phyloP scores from a whole-genome alignment of 23 tunicate genomes.

The Halocynthia roretzi region DNA sequence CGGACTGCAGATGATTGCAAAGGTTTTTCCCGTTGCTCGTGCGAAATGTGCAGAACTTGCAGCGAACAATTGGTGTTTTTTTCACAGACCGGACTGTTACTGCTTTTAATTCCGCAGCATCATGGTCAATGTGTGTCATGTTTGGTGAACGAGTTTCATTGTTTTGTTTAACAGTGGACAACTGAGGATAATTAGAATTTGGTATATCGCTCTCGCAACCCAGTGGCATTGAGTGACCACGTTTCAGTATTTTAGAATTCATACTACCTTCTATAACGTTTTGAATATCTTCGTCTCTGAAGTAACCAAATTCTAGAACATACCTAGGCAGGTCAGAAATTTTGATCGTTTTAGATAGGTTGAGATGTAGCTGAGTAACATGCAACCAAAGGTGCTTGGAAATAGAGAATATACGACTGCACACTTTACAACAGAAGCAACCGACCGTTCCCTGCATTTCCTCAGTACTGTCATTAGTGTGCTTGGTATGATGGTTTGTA shows the following conservation, averaged over 20 bases:
- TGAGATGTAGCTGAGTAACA: slow-evolving; percentile 1
- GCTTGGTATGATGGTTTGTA: slow-evolving; percentile 3
- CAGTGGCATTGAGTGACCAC: too few relatives aligned
- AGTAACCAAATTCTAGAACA: slow-evolving; percentile 2
- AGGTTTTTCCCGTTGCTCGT: neutral
- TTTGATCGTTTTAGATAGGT: neutral
- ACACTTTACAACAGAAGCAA: neutral
- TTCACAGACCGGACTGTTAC: too few relatives aligned
- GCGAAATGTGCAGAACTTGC: neutral
- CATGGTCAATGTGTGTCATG: too few relatives aligned
- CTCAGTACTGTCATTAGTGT: neutral
- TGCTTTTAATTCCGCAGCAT: too few relatives aligned
- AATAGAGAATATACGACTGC: neutral
- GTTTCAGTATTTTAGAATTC: too few relatives aligned
- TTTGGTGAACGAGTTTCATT: too few relatives aligned
- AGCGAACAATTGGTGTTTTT: neutral
- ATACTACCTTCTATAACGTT: too few relatives aligned
- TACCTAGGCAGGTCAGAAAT: slow-evolving; percentile 3
- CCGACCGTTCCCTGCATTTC: neutral
- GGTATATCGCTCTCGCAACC: too few relatives aligned
- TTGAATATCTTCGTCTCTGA: too few relatives aligned
- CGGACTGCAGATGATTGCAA: neutral
- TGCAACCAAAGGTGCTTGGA: neutral
- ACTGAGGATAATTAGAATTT: too few relatives aligned
- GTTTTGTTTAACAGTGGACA: too few relatives aligned